These are phyloP conservation scores for Chaetura pelagica DNA, from an alignment of 2,113 vertebrate genomes.

Conservation along the genomic window DNA sequence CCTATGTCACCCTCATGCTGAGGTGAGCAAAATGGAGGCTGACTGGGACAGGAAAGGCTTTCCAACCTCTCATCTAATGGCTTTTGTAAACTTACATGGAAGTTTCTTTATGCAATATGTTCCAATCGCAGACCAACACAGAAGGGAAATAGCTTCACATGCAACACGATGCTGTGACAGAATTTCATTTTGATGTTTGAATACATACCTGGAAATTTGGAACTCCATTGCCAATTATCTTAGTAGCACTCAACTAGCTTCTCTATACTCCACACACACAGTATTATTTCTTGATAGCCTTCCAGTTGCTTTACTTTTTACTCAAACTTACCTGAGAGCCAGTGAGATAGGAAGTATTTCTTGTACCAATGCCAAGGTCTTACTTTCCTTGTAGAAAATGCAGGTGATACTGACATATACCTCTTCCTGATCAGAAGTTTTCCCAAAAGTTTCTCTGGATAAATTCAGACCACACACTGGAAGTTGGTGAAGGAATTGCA, in stretches of 20 bases:
- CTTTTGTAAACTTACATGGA: neutral
- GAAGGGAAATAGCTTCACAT: neutral
- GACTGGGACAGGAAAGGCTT: neutral
- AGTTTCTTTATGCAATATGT: neutral
- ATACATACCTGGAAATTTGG: neutral
- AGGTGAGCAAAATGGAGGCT: neutral
- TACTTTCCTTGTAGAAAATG: neutral
- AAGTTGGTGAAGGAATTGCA: neutral
- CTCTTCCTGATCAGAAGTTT: neutral
- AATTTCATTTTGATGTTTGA: neutral
- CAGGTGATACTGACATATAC: neutral
- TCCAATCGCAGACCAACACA: neutral
- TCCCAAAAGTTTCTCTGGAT: neutral
- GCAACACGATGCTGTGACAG: neutral
- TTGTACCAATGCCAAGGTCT: neutral
- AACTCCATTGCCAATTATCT: neutral
- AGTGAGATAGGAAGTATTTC: neutral
- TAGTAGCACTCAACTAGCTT: neutral
- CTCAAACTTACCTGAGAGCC: neutral
- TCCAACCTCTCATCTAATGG: neutral
- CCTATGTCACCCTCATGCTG: neutral
- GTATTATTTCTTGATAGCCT: neutral
- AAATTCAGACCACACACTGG: neutral
- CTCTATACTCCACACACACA: fast-evolving
- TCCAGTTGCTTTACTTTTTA: neutral